Conservation (phyloP, 2,113 vertebrate species). For the Furnarius figulus region DNA sequence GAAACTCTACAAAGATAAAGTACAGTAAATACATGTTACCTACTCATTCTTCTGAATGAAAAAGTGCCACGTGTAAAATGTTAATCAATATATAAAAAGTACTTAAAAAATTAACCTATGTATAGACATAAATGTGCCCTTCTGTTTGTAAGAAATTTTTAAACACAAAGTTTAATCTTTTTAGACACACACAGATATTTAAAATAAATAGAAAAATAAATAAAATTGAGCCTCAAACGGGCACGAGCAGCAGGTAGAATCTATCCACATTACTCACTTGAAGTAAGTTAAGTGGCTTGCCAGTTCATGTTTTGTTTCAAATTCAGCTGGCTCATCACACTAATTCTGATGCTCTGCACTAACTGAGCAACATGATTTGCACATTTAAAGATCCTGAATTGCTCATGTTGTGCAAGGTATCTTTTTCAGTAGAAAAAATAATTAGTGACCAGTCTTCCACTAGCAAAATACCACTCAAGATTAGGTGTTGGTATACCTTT, state of each 20-base stretch:
- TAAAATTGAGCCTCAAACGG: background rate
- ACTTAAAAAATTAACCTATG: background rate
- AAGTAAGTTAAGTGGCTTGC: background rate
- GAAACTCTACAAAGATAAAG: background rate
- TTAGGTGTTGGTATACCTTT: background rate
- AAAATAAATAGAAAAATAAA: background rate
- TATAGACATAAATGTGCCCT: background rate
- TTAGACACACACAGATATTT: accelerated
- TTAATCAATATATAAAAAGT: background rate
- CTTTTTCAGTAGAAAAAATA: background rate
- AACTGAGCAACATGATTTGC: background rate
- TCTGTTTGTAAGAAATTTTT: background rate
- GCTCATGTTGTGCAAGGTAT: background rate
- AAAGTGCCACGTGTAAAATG: background rate
- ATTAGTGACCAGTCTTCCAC: background rate
- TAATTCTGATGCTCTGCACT: background rate
- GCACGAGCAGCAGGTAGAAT: background rate
- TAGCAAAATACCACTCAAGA: background rate
- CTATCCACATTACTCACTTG: background rate
- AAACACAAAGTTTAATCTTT: background rate
- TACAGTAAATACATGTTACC: background rate
- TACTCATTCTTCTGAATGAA: background rate
- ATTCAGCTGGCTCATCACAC: background rate
- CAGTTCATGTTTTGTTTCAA: background rate
- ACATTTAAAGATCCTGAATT: background rate